A percentile compares a stretch with the other conserved stretches of the same genome.
Evolutionary conservation across 2,888 invertebrate species (phyloP).

Genomic region (Xestia ashworthii): DNA sequence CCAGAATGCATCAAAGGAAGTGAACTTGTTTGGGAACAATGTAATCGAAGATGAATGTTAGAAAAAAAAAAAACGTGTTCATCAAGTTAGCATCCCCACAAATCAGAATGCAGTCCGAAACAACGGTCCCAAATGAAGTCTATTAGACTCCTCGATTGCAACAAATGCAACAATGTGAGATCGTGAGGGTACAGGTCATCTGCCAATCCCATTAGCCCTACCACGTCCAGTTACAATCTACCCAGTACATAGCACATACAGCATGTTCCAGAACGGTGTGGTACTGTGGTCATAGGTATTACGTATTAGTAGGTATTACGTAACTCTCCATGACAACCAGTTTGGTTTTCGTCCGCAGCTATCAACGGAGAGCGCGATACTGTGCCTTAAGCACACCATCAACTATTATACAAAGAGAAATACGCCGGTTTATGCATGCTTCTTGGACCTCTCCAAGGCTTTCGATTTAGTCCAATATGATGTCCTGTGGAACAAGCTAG

Average conservation of each 20-base stretch:
- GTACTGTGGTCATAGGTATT: neutral
- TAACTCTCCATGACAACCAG: no score
- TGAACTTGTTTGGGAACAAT: neutral
- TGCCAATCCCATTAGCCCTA: constrained; percentile 20
- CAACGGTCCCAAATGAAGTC: constrained; percentile 20
- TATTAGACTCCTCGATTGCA: constrained; percentile 26
- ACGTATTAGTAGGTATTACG: no score
- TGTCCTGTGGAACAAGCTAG: no score
- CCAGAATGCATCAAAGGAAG: neutral
- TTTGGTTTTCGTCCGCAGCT: no score
- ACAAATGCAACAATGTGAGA: neutral
- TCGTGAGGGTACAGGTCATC: constrained; percentile 26
- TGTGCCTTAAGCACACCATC: no score
- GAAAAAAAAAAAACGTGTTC: neutral
- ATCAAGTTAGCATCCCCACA: neutral
- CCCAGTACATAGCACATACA: neutral
- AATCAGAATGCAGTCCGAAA: neutral
- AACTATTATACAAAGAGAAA: no score
- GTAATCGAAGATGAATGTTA: neutral
- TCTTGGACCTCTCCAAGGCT: no score
- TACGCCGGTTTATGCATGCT: no score
- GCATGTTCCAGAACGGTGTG: neutral
- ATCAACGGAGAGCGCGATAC: no score
- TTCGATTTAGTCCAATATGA: no score
- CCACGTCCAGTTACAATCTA: constrained; percentile 31